Percentiles rank a stretch among this genome's conserved stretches.
Conservation (phyloP, 2,113 vertebrate genomes). For the Ploceus nigricollis region DNA sequence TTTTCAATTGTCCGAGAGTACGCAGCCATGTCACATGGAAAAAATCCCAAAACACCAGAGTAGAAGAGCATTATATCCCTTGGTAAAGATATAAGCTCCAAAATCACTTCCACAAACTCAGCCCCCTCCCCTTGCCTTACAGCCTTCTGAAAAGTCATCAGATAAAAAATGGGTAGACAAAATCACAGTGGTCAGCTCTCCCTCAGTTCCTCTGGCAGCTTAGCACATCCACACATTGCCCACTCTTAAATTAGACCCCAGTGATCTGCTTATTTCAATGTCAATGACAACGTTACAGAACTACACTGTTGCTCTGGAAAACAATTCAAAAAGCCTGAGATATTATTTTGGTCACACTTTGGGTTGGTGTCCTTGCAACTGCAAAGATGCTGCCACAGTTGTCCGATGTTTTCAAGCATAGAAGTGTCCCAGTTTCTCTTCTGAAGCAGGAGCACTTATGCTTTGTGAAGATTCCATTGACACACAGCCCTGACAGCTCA, state of each 20-base stretch:
- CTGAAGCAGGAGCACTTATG: not conserved
- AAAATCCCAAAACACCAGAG: not conserved
- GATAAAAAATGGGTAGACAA: not conserved
- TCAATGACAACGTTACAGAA: not conserved
- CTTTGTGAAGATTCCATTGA: not conserved
- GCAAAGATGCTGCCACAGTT: not conserved
- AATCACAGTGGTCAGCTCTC: not conserved
- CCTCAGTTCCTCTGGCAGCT: not conserved
- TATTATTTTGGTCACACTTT: not conserved
- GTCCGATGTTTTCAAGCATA: not conserved
- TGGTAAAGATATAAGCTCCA: not conserved
- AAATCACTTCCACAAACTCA: not conserved
- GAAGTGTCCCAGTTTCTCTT: not conserved
- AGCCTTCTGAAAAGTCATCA: not conserved
- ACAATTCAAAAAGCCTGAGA: not conserved
- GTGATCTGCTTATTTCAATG: not conserved
- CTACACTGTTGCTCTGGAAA: not conserved
- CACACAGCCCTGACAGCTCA: not conserved
- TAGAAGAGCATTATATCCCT: not conserved
- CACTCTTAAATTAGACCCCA: not conserved
- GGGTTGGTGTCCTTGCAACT: not conserved
- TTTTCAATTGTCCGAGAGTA: not conserved
- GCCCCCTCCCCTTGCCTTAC: fast-evolving
- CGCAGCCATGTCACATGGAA: not conserved
- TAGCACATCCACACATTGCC: not conserved